Conservation (phyloP, 2,797 vertebrate genomes). For the Odontamblyopus lacepedii region DNA sequence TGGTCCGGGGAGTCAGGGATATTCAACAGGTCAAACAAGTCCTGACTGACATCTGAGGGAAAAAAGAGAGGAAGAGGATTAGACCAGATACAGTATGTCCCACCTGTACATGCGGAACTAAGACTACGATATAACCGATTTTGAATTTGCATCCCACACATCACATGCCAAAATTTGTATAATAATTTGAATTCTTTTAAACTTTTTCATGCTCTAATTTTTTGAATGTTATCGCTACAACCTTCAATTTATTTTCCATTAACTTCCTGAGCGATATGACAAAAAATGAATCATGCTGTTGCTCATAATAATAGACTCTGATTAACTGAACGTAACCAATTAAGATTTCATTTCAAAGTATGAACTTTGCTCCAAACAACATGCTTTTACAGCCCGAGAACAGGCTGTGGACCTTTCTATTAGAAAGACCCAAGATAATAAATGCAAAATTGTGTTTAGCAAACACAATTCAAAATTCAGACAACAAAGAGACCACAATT, state of each 20-base stretch:
- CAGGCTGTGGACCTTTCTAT: background rate
- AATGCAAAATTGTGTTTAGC: background rate
- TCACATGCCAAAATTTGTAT: background rate
- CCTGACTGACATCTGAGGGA: slow-evolving; percentile 83
- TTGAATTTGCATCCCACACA: too few species aligned
- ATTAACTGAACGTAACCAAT: too few species aligned
- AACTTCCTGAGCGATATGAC: too few species aligned
- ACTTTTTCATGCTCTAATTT: too few species aligned
- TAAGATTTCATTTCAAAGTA: background rate
- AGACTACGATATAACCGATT: background rate
- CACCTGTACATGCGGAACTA: background rate
- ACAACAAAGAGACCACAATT: background rate
- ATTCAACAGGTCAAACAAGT: slow-evolving; percentile 86
- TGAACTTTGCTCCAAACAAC: background rate
- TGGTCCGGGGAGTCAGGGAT: slow-evolving; percentile 85
- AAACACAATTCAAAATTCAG: background rate
- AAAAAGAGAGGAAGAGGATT: background rate
- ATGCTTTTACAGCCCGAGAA: background rate
- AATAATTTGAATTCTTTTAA: background rate
- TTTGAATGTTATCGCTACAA: background rate
- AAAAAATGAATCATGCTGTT: too few species aligned
- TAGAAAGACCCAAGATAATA: background rate
- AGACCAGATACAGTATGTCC: background rate
- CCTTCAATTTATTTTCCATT: too few species aligned
- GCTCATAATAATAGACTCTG: background rate